Base-by-base conservation (phyloP, 64 coral and sea anemone species). In the Dendrophyllia cribrosa region DNA sequence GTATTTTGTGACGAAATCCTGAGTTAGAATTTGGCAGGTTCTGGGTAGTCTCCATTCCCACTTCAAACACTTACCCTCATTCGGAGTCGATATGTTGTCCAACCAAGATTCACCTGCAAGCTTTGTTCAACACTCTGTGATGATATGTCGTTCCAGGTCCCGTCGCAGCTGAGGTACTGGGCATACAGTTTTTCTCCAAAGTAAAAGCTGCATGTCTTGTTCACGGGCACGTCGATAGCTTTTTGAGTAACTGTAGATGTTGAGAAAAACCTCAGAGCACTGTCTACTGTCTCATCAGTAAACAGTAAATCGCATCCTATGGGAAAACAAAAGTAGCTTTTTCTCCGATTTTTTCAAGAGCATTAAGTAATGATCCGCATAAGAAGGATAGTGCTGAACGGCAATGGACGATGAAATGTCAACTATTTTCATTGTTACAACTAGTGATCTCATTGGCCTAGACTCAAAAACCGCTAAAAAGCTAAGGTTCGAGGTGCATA, bases 241-340 rank as follows among this genome's bases (percentile, higher is more conserved):
- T 19, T 63, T 82, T 82, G 6, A 63, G 0, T 13, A 5, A 11
- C 25, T 19, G 4, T 17, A 46, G 59, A 5, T 1, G 14, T 4
- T 63, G 78, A 58, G 17, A 64, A 82, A 46, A 82, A 64, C 4
- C 1, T 48, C 17, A 82, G 20, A 19, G 24, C 25, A 3, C 59
- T 3, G 13, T 82, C 59, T 0, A 0, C 34, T 9, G 13, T 64
- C 17, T 82, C 59, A 5, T 21, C 78, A 45, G 6, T 60, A 48
- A 82, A 64, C 6, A 82, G 78, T 17, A 82, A 1, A 17, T 65
- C 58, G 58, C 78, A 82, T 43, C 43, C 78, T 82, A 43, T 82
- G 10, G 25, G 26, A 23, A 2, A 45, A 72, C 22, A 72, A 45
- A 47, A 13, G 43, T 12, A 45, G 3, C 0, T 34, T 34, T 34